Base-by-base conservation (phyloP, 2,888 invertebrate species). In the Doris montereyensis region DNA sequence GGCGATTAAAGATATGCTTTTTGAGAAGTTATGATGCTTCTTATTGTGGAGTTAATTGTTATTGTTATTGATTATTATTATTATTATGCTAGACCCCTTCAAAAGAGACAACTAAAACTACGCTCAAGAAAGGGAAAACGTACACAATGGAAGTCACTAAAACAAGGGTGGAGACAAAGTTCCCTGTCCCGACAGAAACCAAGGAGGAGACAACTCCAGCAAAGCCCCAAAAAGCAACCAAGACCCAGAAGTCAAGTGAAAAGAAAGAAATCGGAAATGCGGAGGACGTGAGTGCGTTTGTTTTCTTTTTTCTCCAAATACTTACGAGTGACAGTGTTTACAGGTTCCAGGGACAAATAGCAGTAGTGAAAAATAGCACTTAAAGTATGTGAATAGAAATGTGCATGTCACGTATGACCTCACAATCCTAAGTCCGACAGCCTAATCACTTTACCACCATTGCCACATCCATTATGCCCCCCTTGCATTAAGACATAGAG, bases 121-220 rank as follows among this genome's bases (percentile, higher is more conserved):
- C 68, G 74, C 1, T 60, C 62, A 62, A 75, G 30, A 77, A 82
- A 77, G 30, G 72, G 5, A 81, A 81, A 34, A 60, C 67, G 21
- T 82, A 82, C 10, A 76, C 82, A 10, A 80, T 82, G 75, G 72
- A 77, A 32, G 74, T 80, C 1, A 70, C 76, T 13, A 81, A 80
- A 76, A 65, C 34, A 26, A 72, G 76, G 32, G 75, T 77, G 52
- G 32, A 52, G 30, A 77, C 77, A 72, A 73, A 62, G 10, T 76
- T 80, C 24, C 81, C 78, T n/a, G 80, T 76, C 28, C 84, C 83
- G 62, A 65, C 81, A 5, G 76, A 81, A 32, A 65, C 80, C 8
- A 74, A 78, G 10, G 81, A 81, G 68, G 80, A 84, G 58, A 67
- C 70, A 26, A 81, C 81, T 24, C 82, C 83, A 8, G 62, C 57